phyloP scores from a whole-genome alignment of 2,113 vertebrate species.

The Oreochromis tanganicae region DNA sequence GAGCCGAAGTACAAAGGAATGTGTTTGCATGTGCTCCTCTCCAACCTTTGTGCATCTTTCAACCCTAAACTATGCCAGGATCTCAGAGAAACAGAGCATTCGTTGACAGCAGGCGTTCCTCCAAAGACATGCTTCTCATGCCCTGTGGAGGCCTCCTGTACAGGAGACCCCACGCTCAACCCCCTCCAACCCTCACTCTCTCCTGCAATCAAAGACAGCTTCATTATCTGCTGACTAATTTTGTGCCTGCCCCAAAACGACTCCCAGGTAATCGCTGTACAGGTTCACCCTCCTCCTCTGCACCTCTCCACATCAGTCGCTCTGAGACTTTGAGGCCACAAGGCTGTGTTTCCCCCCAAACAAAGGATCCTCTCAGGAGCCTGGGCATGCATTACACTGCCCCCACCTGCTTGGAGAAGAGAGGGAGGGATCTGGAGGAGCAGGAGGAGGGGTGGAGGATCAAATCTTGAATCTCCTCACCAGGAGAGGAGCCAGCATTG shows the following conservation, averaged over 20 bases:
- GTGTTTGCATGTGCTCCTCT: conserved; percentile 13
- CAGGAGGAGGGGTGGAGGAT: neutral
- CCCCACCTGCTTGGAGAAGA: conserved; percentile 8
- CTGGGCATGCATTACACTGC: conserved; percentile 11
- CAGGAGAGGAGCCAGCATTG: conserved; percentile 59
- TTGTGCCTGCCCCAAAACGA: conserved; percentile 67
- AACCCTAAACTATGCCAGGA: conserved; percentile 55
- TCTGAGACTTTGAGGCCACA: conserved; percentile 50
- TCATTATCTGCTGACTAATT: conserved; percentile 83
- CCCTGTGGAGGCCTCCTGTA: conserved; percentile 47
- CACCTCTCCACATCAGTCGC: conserved; percentile 44
- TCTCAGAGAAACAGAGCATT: conserved; percentile 58
- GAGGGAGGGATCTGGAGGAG: conserved; percentile 2
- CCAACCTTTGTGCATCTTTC: conserved; percentile 54
- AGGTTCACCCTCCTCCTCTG: conserved; percentile 29
- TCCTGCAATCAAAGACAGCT: conserved; percentile 74
- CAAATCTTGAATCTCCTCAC: conserved; percentile 58
- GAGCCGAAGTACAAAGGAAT: conserved; percentile 45
- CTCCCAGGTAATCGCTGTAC: conserved; percentile 72
- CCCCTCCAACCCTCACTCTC: neutral
- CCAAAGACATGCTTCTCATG: conserved; percentile 68
- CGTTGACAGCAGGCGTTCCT: conserved; percentile 61
- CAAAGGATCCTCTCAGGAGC: conserved; percentile 74
- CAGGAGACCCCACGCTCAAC: conserved; percentile 7
- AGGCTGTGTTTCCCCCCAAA: conserved; percentile 58